These are phyloP conservation scores for Anoplopoma fimbria DNA, from an alignment of 2,113 vertebrate genomes.

Conservation along the genomic window DNA sequence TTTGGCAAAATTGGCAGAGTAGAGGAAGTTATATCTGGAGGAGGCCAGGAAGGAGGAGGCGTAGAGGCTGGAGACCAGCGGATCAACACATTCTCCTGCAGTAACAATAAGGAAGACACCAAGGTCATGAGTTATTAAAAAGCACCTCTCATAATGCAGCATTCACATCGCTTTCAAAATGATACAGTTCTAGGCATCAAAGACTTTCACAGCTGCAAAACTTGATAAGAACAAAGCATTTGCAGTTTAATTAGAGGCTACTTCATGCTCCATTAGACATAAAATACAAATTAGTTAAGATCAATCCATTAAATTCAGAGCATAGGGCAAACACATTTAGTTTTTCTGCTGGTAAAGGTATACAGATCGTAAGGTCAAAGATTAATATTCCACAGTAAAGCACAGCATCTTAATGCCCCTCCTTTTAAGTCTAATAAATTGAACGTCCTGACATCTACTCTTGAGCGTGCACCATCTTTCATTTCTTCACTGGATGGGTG, in stretches of 20 bases:
- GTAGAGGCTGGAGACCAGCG: constrained; percentile 91
- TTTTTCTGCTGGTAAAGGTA: background rate
- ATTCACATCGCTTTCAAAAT: background rate
- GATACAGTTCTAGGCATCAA: constrained; percentile 5
- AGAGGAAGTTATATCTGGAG: constrained; percentile 93
- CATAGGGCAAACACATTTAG: constrained; percentile 13
- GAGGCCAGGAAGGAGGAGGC: constrained; percentile 92
- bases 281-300: background rate
- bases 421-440: background rate
- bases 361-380: background rate
- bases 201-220: background rate
- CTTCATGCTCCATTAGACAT: background rate
- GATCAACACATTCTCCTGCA: constrained; percentile 92
- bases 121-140: constrained; percentile 18
- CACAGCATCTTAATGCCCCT: background rate
- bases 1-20: constrained; percentile 91
- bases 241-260: constrained; percentile 26
- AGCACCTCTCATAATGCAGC: background rate
- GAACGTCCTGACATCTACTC: background rate
- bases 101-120: constrained; percentile 17
- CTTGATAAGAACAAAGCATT: constrained; percentile 30
- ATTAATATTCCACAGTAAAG: constrained; percentile 10
- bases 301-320: constrained; percentile 18
- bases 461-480: background rate
- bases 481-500: constrained; percentile 1